Evolutionary conservation across 1,140 invertebrate genomes (phyloP).

Genomic region (Laupala kohalensis): DNA sequence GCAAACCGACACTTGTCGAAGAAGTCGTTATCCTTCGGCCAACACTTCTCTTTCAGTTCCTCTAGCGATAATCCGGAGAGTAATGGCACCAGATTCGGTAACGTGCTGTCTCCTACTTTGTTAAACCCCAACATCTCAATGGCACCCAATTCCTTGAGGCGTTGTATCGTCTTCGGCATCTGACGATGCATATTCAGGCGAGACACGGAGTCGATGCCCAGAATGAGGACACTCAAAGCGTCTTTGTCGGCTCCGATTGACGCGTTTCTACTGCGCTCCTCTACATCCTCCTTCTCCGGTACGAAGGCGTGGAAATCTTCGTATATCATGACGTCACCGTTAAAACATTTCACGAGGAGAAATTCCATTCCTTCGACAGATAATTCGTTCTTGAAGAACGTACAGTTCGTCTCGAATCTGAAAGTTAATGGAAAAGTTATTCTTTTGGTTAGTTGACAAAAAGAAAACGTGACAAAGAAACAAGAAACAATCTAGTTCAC

Average conservation of each 20-base stretch:
- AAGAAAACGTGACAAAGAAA: no score
- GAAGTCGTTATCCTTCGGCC: conserved; percentile 26
- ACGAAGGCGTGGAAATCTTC: conserved; percentile 56
- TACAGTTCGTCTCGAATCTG: no score
- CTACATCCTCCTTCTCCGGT: conserved; percentile 27
- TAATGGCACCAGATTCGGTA: conserved; percentile 63
- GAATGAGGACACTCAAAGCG: conserved; percentile 50
- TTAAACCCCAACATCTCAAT: conserved; percentile 65
- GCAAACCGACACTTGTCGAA: conserved; percentile 46
- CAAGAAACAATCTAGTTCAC: no score
- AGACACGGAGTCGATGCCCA: conserved; percentile 80
- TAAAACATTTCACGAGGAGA: conserved; percentile 42
- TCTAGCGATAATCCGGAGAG: conserved; percentile 47
- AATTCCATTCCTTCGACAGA: conserved; percentile 42
- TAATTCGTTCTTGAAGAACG: conserved; percentile 29
- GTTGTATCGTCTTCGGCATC: conserved; percentile 55
- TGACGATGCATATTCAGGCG: conserved; percentile 70
- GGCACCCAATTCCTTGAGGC: conserved; percentile 34
- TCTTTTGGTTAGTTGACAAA: no score
- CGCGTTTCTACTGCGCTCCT: conserved; percentile 24
- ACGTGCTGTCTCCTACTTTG: conserved; percentile 73
- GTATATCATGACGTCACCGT: conserved; percentile 35
- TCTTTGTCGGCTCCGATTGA: conserved; percentile 17
- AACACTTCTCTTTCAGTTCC: conserved; percentile 46
- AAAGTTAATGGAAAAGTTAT: no score